Percentiles rank a stretch among this genome's conserved stretches.
phyloP scores from a whole-genome alignment of 2,888 invertebrate species.

The Crossocerus cetratus region DNA sequence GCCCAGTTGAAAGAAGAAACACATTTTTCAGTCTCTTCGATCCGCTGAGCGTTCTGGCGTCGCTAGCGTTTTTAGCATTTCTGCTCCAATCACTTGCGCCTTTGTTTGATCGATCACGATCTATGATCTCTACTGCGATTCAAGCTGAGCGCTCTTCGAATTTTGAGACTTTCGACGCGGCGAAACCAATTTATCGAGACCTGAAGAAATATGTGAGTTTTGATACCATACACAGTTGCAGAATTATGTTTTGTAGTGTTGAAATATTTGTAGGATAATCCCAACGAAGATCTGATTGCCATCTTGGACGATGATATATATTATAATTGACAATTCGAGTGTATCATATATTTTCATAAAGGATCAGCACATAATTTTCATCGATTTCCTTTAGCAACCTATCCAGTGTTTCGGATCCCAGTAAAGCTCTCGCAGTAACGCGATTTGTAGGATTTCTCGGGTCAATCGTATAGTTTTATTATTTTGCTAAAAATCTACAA shows the following conservation, averaged over 20 bases:
- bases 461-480: too few species aligned
- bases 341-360: too few species aligned
- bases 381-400: too few species aligned
- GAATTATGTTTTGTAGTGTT: neutral
- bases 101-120: constrained; percentile 71
- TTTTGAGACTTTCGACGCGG: constrained; percentile 44
- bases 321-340: neutral
- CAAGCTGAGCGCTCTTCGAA: constrained; percentile 57
- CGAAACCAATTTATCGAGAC: constrained; percentile 63
- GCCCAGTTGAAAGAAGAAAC: too few species aligned
- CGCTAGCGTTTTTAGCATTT: constrained; percentile 75
- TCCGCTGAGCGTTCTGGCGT: constrained; percentile 74
- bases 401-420: too few species aligned
- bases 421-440: too few species aligned
- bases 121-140: constrained; percentile 68
- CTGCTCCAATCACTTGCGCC: constrained; percentile 74
- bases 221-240: neutral
- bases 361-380: too few species aligned
- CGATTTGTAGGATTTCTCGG: too few species aligned
- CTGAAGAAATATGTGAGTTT: constrained; percentile 71
- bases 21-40: constrained; percentile 72
- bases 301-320: neutral
- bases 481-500: constrained; percentile 4
- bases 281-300: neutral
- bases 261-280: neutral